Percentiles rank a stretch among this genome's conserved stretches.
These are phyloP conservation scores for Noctua pronuba DNA, from an alignment of 2,888 invertebrate genomes.

Conservation along the genomic window DNA sequence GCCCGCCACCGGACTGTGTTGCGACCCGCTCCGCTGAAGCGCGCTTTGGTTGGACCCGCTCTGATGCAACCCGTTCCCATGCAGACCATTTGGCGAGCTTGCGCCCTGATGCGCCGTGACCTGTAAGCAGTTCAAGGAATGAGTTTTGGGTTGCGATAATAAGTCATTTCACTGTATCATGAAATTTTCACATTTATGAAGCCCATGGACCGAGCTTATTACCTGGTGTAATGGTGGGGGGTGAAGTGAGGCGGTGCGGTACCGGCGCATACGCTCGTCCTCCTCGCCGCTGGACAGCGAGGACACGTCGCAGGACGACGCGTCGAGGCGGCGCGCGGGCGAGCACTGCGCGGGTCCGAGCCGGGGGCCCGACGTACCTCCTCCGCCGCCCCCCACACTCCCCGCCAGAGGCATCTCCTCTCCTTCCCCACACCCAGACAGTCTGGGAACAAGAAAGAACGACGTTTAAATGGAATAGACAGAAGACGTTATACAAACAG, in stretches of 20 bases:
- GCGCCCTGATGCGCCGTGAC: constrained; percentile 70
- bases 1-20: constrained; percentile 54
- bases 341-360: constrained; percentile 87
- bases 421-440: constrained; percentile 86
- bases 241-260: constrained; percentile 81
- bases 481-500: neutral
- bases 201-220: neutral
- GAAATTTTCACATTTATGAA: neutral
- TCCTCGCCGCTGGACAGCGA: constrained; percentile 89
- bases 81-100: constrained; percentile 67
- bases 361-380: constrained; percentile 70
- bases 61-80: constrained; percentile 66
- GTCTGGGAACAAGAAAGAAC: constrained; percentile 74
- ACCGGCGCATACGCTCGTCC: constrained; percentile 87
- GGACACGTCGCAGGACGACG: constrained; percentile 88
- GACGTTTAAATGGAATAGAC: neutral
- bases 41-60: constrained; percentile 73
- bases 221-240: constrained; percentile 69
- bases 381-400: constrained; percentile 69
- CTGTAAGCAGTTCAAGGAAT: constrained; percentile 28
- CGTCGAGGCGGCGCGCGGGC: constrained; percentile 87
- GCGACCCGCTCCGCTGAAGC: constrained; percentile 68
- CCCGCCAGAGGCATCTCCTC: constrained; percentile 88
- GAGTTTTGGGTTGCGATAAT: neutral
- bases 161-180: neutral